Percentiles rank a stretch among this genome's conserved stretches.
Conservation (phyloP, 2,113 vertebrate species). For the Campylorhamphus procurvoides region DNA sequence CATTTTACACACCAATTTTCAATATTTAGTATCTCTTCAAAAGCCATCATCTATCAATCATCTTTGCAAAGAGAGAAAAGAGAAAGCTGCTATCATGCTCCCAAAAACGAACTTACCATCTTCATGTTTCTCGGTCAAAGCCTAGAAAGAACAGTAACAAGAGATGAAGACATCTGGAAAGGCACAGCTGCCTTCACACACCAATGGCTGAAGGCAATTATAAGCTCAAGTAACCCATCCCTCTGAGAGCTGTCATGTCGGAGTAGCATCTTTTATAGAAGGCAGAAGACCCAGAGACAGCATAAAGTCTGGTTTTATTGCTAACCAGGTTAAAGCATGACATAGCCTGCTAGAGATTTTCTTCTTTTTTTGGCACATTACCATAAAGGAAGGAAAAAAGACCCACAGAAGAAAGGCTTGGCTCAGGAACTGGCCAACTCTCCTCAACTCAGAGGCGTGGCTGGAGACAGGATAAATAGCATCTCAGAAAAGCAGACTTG, state of each 20-base stretch:
- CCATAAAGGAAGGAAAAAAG: neutral
- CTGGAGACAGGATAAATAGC: neutral
- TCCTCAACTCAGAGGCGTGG: neutral
- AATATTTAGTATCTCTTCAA: neutral
- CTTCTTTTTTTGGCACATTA: neutral
- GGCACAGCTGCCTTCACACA: neutral
- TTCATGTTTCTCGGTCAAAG: neutral
- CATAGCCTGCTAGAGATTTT: neutral
- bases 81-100: neutral
- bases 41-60: neutral
- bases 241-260: neutral
- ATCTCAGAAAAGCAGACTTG: neutral
- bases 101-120: neutral
- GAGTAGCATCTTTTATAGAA: neutral
- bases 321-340: neutral
- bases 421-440: neutral
- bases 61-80: neutral
- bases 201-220: neutral
- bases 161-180: neutral
- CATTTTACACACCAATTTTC: neutral
- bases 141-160: neutral
- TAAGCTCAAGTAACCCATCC: neutral
- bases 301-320: accelerated
- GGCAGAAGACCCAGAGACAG: neutral
- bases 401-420: neutral